phyloP scores from a whole-genome alignment of 2,888 invertebrate species.

The Leucophenga montana region DNA sequence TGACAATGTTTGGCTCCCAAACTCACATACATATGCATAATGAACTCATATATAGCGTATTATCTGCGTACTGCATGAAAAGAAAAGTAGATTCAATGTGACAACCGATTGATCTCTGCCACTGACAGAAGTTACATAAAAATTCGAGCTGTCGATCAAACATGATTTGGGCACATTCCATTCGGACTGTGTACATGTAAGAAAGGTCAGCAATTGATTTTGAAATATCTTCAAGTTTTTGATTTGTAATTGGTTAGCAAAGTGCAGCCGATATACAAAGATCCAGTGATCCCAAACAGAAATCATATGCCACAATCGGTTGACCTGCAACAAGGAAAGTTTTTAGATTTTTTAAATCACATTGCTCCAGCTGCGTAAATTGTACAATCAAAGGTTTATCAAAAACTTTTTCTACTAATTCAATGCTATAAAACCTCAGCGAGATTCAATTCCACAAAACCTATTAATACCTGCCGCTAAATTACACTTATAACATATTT shows the following conservation, averaged over 20 bases:
- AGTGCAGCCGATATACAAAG: slow-evolving; percentile 38
- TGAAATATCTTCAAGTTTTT: neutral
- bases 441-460: too few species aligned
- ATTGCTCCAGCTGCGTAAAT: slow-evolving; percentile 8
- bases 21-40: slow-evolving; percentile 22
- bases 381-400: slow-evolving; percentile 3
- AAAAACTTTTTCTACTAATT: slow-evolving; percentile 9
- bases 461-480: slow-evolving; percentile 59
- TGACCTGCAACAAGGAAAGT: too few species aligned
- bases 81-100: slow-evolving; percentile 32
- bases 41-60: slow-evolving; percentile 25
- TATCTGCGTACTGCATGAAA: neutral
- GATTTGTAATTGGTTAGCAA: slow-evolving; percentile 39
- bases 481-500: slow-evolving; percentile 30
- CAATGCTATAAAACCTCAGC: neutral
- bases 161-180: slow-evolving; percentile 36
- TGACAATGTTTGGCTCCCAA: slow-evolving; percentile 49
- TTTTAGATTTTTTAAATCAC: neutral
- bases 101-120: slow-evolving; percentile 55
- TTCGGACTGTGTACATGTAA: slow-evolving; percentile 6
- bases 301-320: too few species aligned
- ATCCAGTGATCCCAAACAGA: neutral
- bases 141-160: slow-evolving; percentile 47
- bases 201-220: neutral
- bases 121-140: slow-evolving; percentile 26